Base-by-base conservation (phyloP, 2,797 vertebrate species). In the Cynodonichthys magdalenae region DNA sequence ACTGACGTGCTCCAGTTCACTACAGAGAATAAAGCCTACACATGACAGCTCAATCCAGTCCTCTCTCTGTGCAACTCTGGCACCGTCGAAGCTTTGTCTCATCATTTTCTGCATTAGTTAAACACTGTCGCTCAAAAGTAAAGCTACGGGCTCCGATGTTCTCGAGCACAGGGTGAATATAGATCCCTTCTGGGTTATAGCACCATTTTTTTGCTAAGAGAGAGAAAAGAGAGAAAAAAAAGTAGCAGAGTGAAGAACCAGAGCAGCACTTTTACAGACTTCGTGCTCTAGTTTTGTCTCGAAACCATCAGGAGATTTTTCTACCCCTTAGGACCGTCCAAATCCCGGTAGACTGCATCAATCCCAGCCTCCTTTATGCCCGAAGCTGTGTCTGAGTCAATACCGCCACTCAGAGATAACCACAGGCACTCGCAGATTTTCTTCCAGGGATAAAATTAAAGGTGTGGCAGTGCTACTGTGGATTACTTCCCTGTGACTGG, bases 251-350 rank as follows among this genome's bases (percentile, higher is more conserved):
- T 51, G 64, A 67, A 59, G 69, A 79, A 78, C 69, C 63, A 51
- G 70, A 69, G 66, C 59, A 66, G 68, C 56, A 54, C 53, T 60
- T 69, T 61, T 74, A 50, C 69, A 84, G 64, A 79, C 72, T 79
- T 52, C 0, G 28, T 87, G 90, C 75, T 86, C 89, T 81, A 89
- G 81, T 89, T 90, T 87, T 72, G 74, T 80, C 76, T 85, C 1
- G 52, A 86, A 67, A 81, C 80, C 76, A 65, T 74, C 64, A 66
- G 74, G 79, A 82, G 78, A 76, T 80, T 77, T 19, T 72, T 72
- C 68, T 56, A 56, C 75, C 84, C 85, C 86, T 70, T 71, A 76
- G 85, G 89, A 85, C 66, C 54, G 82, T 75, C 84, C 78, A 69
- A 62, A 71, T 88, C 87, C 86, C 88, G 5, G 80, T 52, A 83